phyloP scores from a whole-genome alignment of 1,140 invertebrate genomes.

The Drosophila tsacasi region DNA sequence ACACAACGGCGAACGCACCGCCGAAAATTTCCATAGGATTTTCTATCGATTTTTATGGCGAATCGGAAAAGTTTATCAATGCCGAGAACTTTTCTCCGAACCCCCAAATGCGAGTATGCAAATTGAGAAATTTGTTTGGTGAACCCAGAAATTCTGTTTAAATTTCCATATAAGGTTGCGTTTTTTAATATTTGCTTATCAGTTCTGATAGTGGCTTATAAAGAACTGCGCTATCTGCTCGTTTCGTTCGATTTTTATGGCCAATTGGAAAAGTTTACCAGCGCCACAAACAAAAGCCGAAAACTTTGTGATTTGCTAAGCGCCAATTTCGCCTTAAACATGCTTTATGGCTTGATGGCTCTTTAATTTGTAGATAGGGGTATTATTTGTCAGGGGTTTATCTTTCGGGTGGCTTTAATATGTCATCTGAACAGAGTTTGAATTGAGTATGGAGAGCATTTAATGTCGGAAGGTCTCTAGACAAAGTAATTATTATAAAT shows the following conservation, averaged over 20 bases:
- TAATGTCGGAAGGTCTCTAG: background rate
- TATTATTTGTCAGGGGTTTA: background rate
- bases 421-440: background rate
- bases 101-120: conserved; percentile 14
- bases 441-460: background rate
- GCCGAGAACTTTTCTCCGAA: conserved; percentile 46
- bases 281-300: conserved; percentile 22
- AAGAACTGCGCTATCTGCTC: conserved; percentile 20
- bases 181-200: conserved; percentile 26
- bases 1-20: conserved; percentile 11
- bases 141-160: conserved; percentile 8
- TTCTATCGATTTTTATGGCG: conserved; percentile 49
- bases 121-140: conserved; percentile 49
- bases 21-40: conserved; percentile 59
- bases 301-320: conserved; percentile 19
- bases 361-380: background rate
- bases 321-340: conserved; percentile 28
- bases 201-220: background rate
- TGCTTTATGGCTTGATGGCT: conserved; percentile 1
- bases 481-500: background rate
- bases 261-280: conserved; percentile 52
- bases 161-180: conserved; percentile 48
- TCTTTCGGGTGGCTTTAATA: background rate
- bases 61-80: conserved; percentile 45
- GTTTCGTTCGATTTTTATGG: conserved; percentile 36